Evolutionary conservation across 2,113 vertebrate species (phyloP), one percentile per base, ranked within the genome.

Genomic region (Triplophysa dalaica): DNA sequence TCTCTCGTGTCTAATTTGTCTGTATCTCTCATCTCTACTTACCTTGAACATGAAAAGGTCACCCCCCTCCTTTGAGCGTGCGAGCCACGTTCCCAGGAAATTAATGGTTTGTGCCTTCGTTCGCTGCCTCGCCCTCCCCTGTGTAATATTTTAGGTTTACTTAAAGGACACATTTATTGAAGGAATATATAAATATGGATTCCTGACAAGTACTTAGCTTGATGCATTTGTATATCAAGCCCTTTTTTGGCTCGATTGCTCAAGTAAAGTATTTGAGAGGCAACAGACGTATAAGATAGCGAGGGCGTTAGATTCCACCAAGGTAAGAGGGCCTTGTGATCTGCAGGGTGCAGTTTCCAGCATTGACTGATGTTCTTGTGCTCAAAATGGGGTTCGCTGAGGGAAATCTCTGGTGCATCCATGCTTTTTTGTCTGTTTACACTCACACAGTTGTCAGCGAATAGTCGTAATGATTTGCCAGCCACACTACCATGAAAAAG

Each of bases 41-140:
- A 80, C 80, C 77, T 82, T 86, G 82, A 86, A 88, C 88, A 89
- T 87, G 84, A 84, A 92, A 93, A 93, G 93, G 93, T 93, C 90
- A 93, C 79, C 84, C 86, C 84, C 81, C 85, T 89, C 87, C 85
- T 89, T 84, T 77, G 81, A 89, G 88, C 85, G 82, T 82, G 86
- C 79, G 83, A 79, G 82, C 64, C 86, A 88, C 89, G 80, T 89
- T 91, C 89, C 75, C 70, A 89, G 90, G 90, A 93, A 93, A 93
- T 92, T 92, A 92, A 93, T 92, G 91, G 89, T 82, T 86, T 83
- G 81, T 88, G 87, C 84, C 88, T 88, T 84, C 87, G 78, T 85
- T 86, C 75, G 83, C 87, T 80, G 85, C 78, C 82, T 89, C 86
- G 84, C 79, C 66, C 78, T 75, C 68, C 38, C 38, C 69, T 0